Evolutionary conservation across 2,888 invertebrate species (phyloP), one percentile per base, ranked within the genome.

Genomic region (Anoplius nigerrimus): DNA sequence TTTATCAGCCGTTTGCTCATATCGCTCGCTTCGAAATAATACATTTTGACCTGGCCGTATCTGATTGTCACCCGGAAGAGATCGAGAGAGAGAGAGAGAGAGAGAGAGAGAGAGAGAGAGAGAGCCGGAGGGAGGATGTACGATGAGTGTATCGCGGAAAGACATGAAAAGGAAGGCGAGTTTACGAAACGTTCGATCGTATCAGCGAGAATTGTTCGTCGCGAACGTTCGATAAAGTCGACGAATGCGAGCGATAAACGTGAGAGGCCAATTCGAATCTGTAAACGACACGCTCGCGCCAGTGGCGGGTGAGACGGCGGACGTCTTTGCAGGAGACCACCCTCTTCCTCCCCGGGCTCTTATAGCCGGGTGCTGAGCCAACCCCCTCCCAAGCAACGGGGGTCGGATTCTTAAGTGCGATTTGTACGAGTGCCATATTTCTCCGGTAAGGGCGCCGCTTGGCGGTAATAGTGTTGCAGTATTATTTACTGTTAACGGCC

Each of bases 401-500:
- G 54, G 55, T 18, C 20, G 62, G 70, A 75, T 71, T 75, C 77
- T 74, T 75, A 75, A 76, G 72, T 66, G 73, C 77, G 77, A 81
- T 79, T 80, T 78, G 78, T 78, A 81, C 77, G 76, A 72, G 79
- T 71, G 72, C 76, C 76, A 73, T 79, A 82, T 76, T 78, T 80
- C 72, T 80, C 69, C 66, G 66, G 71, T 66, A 72, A 75, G 72
- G 67, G 76, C 71, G 72, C 73, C 76, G 67, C 75, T 80, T 66
- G 71, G 63, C 56, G 74, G 79, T 82, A 82, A 84, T 82, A 82
- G 80, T 48, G 48, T 82, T 81, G 71, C 76, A 80, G 80, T 83
- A 82, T 86, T 86, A 86, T 87, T 86, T 84, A 86, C 82, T 72
- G 81, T 80, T 83, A 86, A 85, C 82, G 82, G 79, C 78, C 81